Base-by-base conservation (phyloP, 2,113 vertebrate species). In the Oenanthe oenanthe region DNA sequence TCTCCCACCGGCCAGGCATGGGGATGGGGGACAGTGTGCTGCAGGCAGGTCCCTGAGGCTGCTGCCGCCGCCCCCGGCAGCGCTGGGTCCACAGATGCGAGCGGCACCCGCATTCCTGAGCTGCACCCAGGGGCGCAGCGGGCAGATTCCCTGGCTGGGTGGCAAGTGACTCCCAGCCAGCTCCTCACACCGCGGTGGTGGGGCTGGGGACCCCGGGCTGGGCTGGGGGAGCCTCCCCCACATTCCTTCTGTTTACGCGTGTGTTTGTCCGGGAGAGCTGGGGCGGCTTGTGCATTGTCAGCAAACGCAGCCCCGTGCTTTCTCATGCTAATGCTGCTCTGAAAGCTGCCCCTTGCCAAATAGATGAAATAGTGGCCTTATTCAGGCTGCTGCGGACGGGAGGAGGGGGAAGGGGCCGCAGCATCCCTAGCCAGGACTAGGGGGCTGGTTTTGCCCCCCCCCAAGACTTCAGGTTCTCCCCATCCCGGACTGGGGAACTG, bases 161-260 rank as follows among this genome's bases (percentile, higher is more conserved):
- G 87, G 48, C 0, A 0, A 43, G 76, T 65, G 76, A 73, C 71
- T 94, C 80, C 51, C 25, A 1, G 43, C 58, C 36, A 47, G 61
- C 53, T 88, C 66, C 32, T 43, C 1, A 0, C 82, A 40, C 60
- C 13, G 0, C 19, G 2, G 65, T 47, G 73, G 76, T 86, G 87
- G 92, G 73, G 93, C 91, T 88, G 80, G 68, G 87, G 80, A 92
- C 68, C 68, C 78, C 1, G 51, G 48, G 24, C 51, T 45, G 66
- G 48, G 85, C 3, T 15, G 70, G 62, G 75, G 97, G 96, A 93
- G 95, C 70, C 84, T 97, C 88, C 60, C 73, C n/a, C n/a, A 61
- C 98, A 99, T 99, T 99, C 98, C 99, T 99, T 98, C 98, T 98
- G 98, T 99, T 99, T 99, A 99, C 98, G 98, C 97, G 97, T 98